These are phyloP conservation scores for Neocrepidodera transversa DNA, from an alignment of 2,888 invertebrate genomes.

Conservation along the genomic window DNA sequence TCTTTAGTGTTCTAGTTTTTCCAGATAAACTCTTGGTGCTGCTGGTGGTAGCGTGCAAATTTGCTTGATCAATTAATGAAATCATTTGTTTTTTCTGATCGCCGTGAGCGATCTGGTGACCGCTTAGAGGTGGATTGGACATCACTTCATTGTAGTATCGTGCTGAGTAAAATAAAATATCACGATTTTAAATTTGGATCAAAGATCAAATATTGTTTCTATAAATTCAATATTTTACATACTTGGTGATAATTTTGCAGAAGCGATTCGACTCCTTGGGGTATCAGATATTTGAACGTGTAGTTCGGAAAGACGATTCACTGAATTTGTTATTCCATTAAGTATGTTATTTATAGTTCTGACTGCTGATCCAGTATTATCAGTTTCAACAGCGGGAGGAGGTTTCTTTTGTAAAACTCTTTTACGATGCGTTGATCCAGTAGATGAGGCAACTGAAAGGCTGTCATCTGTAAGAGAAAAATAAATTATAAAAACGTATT, in stretches of 20 bases:
- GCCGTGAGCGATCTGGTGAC: background rate
- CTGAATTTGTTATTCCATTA: constrained; percentile 56
- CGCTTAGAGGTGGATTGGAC: background rate
- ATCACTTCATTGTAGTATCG: background rate
- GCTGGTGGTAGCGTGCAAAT: background rate
- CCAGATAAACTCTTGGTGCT: background rate
- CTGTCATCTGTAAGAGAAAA: constrained; percentile 23
- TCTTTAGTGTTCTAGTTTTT: constrained; percentile 2
- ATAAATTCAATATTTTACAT: constrained; percentile 2
- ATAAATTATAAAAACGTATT: background rate
- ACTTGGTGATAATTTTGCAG: constrained; percentile 26
- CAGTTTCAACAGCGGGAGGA: constrained; percentile 52
- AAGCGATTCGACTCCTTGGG: constrained; percentile 32
- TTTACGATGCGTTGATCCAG: constrained; percentile 9
- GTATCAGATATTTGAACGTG: constrained; percentile 46
- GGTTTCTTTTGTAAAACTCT: constrained; percentile 24
- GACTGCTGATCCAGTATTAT: constrained; percentile 54
- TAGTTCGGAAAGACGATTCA: constrained; percentile 54
- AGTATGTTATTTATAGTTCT: constrained; percentile 57
- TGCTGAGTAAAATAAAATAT: background rate
- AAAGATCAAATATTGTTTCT: too few species aligned
- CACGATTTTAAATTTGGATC: too few species aligned
- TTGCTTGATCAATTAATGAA: background rate
- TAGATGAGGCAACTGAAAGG: constrained; percentile 23
- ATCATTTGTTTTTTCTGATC: constrained; percentile 1